Conservation (phyloP, 2,888 invertebrate species). For the Sphecodes monilicornis region DNA sequence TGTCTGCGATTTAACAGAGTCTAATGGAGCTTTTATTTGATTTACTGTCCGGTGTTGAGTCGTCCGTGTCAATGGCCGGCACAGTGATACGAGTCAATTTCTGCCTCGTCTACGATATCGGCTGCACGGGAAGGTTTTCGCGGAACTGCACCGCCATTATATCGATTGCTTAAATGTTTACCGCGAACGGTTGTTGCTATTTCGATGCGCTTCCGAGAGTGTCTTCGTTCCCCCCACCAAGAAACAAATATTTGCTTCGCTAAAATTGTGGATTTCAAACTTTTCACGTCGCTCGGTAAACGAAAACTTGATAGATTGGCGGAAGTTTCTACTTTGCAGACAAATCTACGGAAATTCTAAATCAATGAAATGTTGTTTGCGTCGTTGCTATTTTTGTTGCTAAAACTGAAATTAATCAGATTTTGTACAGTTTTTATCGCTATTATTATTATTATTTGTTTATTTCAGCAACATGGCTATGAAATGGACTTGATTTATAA, state of each 20-base stretch:
- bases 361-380: not conserved
- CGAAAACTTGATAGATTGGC: not conserved
- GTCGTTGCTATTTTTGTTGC: no score
- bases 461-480: no score
- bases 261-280: not conserved
- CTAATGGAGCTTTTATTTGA: constrained; percentile 7
- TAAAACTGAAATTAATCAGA: no score
- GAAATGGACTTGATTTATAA: no score
- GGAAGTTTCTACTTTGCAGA: not conserved
- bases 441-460: no score
- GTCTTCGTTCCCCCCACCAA: not conserved
- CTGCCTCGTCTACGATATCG: constrained; percentile 38
- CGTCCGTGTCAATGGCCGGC: constrained; percentile 10
- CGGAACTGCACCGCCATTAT: constrained; percentile 19
- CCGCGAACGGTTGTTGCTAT: constrained; percentile 19
- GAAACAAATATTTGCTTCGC: not conserved
- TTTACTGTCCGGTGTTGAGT: not conserved
- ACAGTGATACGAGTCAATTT: constrained; percentile 50
- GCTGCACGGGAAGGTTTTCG: constrained; percentile 35
- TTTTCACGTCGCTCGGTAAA: not conserved
- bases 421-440: no score
- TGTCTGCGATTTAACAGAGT: not conserved
- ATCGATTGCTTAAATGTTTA: constrained; percentile 44
- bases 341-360: not conserved
- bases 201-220: constrained; percentile 16